Conservation (phyloP, 2,797 vertebrate species). For the Gallinago stenura region DNA sequence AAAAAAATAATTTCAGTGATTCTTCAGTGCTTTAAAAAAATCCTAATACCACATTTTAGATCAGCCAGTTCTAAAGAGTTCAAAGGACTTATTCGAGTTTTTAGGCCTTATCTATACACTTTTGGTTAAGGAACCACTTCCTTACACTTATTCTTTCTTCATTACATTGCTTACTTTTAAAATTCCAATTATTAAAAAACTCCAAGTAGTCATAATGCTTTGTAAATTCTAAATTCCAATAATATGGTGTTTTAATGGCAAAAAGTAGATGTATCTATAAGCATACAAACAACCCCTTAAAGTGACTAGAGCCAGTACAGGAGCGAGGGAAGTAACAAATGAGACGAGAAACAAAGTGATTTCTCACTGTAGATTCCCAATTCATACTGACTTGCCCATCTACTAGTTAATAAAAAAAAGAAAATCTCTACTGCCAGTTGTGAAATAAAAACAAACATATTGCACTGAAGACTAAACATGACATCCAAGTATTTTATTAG, state of each 20-base stretch:
- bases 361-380: not conserved
- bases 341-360: not conserved
- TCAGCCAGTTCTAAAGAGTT: not conserved
- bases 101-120: not conserved
- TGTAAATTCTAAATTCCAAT: not conserved
- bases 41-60: not conserved
- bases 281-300: too few relatives aligned
- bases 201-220: not conserved
- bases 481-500: slow-evolving; percentile 19
- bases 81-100: not conserved
- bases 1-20: not conserved
- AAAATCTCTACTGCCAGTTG: not conserved
- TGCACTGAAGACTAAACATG: not conserved
- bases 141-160: not conserved
- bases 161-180: not conserved
- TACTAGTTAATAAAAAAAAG: slow-evolving; percentile 32
- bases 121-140: not conserved
- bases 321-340: not conserved
- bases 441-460: slow-evolving; percentile 55
- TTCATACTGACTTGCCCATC: not conserved
- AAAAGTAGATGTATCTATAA: too few relatives aligned
- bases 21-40: not conserved
- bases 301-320: not conserved
- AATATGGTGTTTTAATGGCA: too few relatives aligned
- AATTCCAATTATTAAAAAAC: not conserved